Percentiles rank a stretch among this genome's conserved stretches.
phyloP scores from a whole-genome alignment of 1,140 invertebrate species.

The Anastrepha obliqua region DNA sequence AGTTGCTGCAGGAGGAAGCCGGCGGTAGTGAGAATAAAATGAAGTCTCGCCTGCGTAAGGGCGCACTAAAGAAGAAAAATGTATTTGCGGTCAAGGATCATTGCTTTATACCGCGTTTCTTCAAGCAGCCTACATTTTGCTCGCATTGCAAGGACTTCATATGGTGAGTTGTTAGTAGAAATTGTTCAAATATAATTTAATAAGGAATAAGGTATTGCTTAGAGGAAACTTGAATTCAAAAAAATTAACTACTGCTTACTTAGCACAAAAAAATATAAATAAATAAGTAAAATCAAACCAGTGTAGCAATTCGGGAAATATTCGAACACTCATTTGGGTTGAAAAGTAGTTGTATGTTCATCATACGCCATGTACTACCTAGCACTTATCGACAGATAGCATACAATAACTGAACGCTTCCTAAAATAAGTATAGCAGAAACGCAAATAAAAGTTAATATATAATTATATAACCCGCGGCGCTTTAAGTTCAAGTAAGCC shows the following conservation, averaged over 20 bases:
- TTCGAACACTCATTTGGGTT: no score
- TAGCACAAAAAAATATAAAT: not conserved
- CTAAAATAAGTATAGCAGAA: no score
- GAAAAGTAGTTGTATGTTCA: not conserved
- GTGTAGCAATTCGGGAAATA: no score
- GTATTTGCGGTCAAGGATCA: constrained; percentile 98
- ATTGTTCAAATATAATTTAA: not conserved
- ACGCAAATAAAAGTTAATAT: no score
- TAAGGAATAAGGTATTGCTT: not conserved
- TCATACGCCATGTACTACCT: not conserved
- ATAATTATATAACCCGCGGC: no score
- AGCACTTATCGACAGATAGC: no score
- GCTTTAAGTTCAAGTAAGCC: no score
- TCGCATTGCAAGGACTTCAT: constrained; percentile 99
- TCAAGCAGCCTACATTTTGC: constrained; percentile 99
- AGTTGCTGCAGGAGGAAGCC: constrained; percentile 57
- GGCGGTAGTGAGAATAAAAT: constrained; percentile 79
- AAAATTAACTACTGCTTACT: not conserved
- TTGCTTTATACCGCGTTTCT: constrained; percentile 99
- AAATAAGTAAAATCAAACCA: no score
- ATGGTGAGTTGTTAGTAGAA: constrained; percentile 78
- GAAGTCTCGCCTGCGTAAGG: constrained; percentile 90
- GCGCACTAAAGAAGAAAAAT: constrained; percentile 99
- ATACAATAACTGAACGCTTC: no score
- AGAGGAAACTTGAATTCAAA: not conserved